Conservation (phyloP, 2,888 invertebrate species). For the Lissonota sp. region DNA sequence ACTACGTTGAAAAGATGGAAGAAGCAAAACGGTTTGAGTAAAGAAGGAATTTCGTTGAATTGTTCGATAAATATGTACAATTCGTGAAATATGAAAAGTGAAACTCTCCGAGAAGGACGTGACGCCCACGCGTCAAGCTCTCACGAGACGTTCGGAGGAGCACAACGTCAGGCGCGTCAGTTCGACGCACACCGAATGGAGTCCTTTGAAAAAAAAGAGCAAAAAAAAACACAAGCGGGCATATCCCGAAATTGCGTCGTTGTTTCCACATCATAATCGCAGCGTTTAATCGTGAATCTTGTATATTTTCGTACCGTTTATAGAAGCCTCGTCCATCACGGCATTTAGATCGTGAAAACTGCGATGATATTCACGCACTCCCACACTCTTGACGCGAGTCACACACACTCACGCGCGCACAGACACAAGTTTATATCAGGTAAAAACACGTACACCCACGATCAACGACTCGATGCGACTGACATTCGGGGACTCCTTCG, state of each 20-base stretch:
- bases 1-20: background rate
- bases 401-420: conserved; percentile 20
- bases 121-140: conserved; percentile 79
- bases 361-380: conserved; percentile 61
- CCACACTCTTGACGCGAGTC: conserved; percentile 53
- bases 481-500: conserved; percentile 55
- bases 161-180: conserved; percentile 61
- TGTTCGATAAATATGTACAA: background rate
- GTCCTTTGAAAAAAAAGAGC: conserved; percentile 46
- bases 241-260: background rate
- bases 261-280: background rate
- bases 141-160: conserved; percentile 61
- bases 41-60: background rate
- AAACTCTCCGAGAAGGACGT: conserved; percentile 71
- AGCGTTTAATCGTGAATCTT: conserved; percentile 2
- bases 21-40: background rate
- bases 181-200: conserved; percentile 56
- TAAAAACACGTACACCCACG: conserved; percentile 64
- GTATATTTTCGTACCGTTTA: conserved; percentile 75
- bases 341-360: conserved; percentile 73
- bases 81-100: conserved; percentile 54
- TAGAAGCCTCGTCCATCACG: conserved; percentile 80
- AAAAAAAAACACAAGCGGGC: conserved; percentile 8
- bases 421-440: conserved; percentile 52
- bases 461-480: conserved; percentile 64